Evolutionary conservation across 2,113 vertebrate species (phyloP).

Genomic region (Phainopepla nitens): DNA sequence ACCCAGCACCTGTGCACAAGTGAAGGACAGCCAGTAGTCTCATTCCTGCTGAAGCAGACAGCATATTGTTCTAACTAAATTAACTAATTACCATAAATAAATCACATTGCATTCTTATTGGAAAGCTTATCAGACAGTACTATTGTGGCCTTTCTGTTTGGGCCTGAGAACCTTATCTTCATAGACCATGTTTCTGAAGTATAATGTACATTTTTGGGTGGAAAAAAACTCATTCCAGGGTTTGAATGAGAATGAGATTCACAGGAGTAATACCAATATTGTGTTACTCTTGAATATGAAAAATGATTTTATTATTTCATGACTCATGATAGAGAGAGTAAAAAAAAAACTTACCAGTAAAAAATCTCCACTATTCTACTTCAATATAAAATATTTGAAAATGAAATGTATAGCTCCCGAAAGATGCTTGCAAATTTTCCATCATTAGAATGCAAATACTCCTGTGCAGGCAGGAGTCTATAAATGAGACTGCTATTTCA

Average conservation of each 20-base stretch:
- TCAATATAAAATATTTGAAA: not conserved
- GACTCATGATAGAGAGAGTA: not conserved
- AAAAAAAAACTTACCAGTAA: not conserved
- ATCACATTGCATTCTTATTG: not conserved
- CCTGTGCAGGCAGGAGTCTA: not conserved
- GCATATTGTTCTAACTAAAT: not conserved
- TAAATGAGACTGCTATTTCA: not conserved
- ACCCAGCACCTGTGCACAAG: not conserved
- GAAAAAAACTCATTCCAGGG: not conserved
- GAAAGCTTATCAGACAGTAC: not conserved
- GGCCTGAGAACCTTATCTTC: not conserved
- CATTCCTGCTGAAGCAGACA: not conserved
- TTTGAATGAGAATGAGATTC: not conserved
- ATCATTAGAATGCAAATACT: not conserved
- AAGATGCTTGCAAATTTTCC: not conserved
- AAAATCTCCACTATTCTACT: not conserved
- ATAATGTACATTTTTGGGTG: not conserved
- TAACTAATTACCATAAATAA: slow-evolving; percentile 27
- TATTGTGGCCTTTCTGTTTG: not conserved
- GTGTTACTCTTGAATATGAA: not conserved
- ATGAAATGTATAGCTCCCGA: not conserved
- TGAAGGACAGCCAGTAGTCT: not conserved
- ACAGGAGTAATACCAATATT: not conserved
- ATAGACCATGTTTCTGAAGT: not conserved
- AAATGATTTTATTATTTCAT: not conserved